phyloP scores from a whole-genome alignment of 2,888 invertebrate genomes.

The Tachina lurida region DNA sequence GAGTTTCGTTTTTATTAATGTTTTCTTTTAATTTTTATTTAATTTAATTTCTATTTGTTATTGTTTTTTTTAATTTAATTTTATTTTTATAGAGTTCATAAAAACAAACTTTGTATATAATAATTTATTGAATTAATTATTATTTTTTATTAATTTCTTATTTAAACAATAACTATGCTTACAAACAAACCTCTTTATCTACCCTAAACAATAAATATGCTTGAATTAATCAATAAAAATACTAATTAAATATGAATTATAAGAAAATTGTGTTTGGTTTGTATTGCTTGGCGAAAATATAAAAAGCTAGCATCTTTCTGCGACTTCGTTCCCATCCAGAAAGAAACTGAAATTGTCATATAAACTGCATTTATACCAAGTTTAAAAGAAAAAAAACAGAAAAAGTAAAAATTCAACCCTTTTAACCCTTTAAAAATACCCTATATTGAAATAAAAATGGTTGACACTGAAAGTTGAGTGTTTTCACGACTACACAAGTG shows the following conservation, averaged over 20 bases:
- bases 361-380: no score
- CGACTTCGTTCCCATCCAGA: no score
- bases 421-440: no score
- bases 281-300: not conserved
- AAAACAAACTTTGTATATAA: constrained; percentile 66
- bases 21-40: constrained; percentile 17
- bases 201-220: constrained; percentile 69
- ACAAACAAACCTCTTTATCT: constrained; percentile 63
- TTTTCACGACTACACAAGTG: no score
- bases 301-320: no score
- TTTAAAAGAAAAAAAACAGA: no score
- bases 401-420: no score
- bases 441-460: no score
- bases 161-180: constrained; percentile 63
- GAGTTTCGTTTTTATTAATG: constrained; percentile 18
- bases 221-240: constrained; percentile 70
- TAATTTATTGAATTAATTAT: constrained; percentile 71
- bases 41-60: constrained; percentile 42
- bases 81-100: constrained; percentile 49
- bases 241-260: constrained; percentile 68
- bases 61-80: constrained; percentile 55
- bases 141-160: constrained; percentile 50
- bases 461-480: no score
- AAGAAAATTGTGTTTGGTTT: constrained; percentile 27
- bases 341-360: no score